Percentiles rank a stretch among this genome's conserved stretches.
Evolutionary conservation across 2,797 vertebrate species (phyloP).

Genomic region (Nyctalus aviator): DNA sequence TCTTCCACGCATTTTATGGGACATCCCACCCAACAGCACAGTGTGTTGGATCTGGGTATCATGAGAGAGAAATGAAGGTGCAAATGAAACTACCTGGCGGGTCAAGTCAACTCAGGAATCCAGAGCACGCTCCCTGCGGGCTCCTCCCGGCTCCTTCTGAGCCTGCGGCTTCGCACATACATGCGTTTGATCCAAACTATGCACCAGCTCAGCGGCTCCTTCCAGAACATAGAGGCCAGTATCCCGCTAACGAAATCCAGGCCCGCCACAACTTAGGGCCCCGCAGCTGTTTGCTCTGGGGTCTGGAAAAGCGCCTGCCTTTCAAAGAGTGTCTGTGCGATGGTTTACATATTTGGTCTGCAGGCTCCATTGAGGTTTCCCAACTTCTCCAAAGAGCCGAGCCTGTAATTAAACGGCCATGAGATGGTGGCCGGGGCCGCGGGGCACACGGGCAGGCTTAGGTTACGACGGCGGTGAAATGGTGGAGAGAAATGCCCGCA

Average conservation of each 20-base stretch:
- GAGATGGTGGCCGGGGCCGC: conserved; percentile 60
- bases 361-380: conserved; percentile 71
- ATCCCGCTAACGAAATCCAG: conserved; percentile 57
- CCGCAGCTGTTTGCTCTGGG: conserved; percentile 50
- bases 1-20: conserved; percentile 71
- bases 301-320: conserved; percentile 68
- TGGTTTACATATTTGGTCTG: conserved; percentile 72
- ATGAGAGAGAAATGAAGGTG: conserved; percentile 27
- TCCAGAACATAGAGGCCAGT: conserved; percentile 41
- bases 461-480: conserved; percentile 64
- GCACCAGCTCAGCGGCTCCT: conserved; percentile 28
- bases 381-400: conserved; percentile 65
- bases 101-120: conserved; percentile 46
- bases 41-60: conserved; percentile 64
- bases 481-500: conserved; percentile 36
- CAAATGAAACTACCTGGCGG: conserved; percentile 26
- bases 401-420: conserved; percentile 65
- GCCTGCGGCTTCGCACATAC: conserved; percentile 28
- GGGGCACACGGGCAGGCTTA: conserved; percentile 21
- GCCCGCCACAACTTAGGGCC: conserved; percentile 25
- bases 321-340: conserved; percentile 69
- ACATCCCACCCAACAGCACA: conserved; percentile 57
- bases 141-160: conserved; percentile 38
- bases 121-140: conserved; percentile 20
- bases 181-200: conserved; percentile 38